phyloP scores from a whole-genome alignment of 2,797 vertebrate species.

The Poecilia velifera region DNA sequence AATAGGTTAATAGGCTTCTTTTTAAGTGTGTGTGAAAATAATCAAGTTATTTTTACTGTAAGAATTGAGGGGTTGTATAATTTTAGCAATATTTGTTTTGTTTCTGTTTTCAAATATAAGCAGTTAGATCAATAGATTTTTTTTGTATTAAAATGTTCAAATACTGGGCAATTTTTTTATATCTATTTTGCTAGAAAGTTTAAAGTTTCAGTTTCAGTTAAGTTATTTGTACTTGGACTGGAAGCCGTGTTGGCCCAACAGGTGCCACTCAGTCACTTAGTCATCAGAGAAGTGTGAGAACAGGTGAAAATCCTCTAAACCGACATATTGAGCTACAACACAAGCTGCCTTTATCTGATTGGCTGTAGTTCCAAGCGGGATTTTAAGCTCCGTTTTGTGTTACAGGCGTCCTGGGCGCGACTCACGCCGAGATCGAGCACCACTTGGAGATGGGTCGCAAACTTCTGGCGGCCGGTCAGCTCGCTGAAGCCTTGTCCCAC shows the following conservation, averaged over 20 bases:
- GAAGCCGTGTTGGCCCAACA: background rate
- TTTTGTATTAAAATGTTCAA: background rate
- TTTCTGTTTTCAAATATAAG: background rate
- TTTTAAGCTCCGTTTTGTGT: conserved; percentile 36
- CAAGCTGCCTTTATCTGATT: background rate
- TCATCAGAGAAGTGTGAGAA: conserved; percentile 4
- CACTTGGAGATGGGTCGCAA: conserved; percentile 90
- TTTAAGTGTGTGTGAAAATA: background rate
- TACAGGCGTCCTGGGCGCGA: conserved; percentile 84
- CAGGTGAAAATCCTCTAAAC: conserved; percentile 3
- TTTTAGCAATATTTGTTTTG: background rate
- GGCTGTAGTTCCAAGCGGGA: background rate
- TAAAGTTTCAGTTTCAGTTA: background rate
- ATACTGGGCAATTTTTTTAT: background rate
- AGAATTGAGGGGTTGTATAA: background rate
- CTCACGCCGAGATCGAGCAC: conserved; percentile 86
- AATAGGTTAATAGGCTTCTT: background rate
- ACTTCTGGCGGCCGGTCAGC: conserved; percentile 86
- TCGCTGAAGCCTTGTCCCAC: conserved; percentile 87
- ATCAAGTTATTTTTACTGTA: background rate
- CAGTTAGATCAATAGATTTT: background rate
- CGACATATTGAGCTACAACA: background rate
- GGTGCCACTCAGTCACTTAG: background rate
- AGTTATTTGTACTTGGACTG: background rate
- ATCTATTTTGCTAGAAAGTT: background rate